These are phyloP conservation scores for Drosophila orena DNA, from an alignment of 1,140 invertebrate genomes.

Conservation along the genomic window DNA sequence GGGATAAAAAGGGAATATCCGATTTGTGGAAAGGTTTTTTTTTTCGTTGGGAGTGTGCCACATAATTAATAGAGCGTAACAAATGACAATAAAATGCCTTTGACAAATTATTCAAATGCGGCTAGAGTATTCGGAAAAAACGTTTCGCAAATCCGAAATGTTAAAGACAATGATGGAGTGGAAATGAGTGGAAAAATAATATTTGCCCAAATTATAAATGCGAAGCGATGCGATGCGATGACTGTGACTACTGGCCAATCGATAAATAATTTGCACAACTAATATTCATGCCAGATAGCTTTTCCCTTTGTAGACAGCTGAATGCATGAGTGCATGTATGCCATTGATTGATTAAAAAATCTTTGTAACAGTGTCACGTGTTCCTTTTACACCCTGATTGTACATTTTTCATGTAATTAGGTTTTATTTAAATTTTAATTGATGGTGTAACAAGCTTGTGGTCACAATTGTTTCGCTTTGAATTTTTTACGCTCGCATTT, in stretches of 20 bases:
- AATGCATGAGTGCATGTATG: not conserved
- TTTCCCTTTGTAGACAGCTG: not conserved
- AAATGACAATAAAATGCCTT: conserved; percentile 60
- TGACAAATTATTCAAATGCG: conserved; percentile 65
- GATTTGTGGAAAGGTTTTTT: conserved; percentile 5
- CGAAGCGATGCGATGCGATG: not conserved
- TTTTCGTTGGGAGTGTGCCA: conserved; percentile 38
- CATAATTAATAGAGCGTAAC: conserved; percentile 76
- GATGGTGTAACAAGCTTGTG: not conserved
- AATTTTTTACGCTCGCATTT: not conserved
- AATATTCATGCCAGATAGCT: conserved; percentile 5
- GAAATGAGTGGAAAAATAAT: conserved; percentile 43
- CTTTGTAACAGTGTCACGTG: not conserved
- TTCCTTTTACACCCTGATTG: not conserved
- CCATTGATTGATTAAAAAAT: conserved; percentile 11
- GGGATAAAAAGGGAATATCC: not conserved
- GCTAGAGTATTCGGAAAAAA: conserved; percentile 58
- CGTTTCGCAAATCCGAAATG: conserved; percentile 35
- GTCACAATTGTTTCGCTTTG: not conserved
- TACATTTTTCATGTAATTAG: conserved; percentile 6
- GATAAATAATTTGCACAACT: conserved; percentile 22
- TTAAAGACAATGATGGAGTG: conserved; percentile 36
- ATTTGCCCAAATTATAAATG: conserved; percentile 29
- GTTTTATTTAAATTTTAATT: not conserved
- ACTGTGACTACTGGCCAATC: conserved; percentile 8